Evolutionary conservation across 92 coral and sea anemone genomes (phyloP).

Genomic region (Porites divaricata): DNA sequence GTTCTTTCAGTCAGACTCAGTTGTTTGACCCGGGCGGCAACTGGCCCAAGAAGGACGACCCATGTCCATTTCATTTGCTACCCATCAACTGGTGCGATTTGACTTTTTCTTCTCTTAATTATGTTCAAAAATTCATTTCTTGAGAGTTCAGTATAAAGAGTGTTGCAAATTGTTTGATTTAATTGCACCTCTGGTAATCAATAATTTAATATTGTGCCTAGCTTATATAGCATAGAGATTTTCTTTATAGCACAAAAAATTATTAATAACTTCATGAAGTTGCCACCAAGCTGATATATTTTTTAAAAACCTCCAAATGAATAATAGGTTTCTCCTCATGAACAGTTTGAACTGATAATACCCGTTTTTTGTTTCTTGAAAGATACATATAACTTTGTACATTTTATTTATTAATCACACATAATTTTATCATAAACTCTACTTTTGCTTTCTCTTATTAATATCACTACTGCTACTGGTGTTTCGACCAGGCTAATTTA

Average conservation of each 20-base stretch:
- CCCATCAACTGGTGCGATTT: conserved; percentile 65
- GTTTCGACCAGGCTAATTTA: conserved; percentile 15
- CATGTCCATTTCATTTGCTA: conserved; percentile 72
- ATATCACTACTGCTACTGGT: conserved; percentile 25
- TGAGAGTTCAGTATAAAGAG: not conserved
- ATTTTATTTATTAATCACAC: too few relatives aligned
- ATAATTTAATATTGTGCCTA: too few relatives aligned
- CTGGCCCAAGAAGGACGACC: conserved; percentile 70
- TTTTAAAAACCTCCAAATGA: too few relatives aligned
- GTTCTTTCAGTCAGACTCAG: conserved; percentile 46
- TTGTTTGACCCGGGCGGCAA: conserved; percentile 76
- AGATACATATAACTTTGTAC: too few relatives aligned
- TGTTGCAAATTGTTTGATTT: not conserved
- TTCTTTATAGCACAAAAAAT: too few relatives aligned
- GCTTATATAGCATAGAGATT: too few relatives aligned
- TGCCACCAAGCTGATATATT: too few relatives aligned
- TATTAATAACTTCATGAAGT: too few relatives aligned
- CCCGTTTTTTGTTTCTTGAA: not conserved
- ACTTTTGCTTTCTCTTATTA: not conserved
- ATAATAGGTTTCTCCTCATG: not conserved
- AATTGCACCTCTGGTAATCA: not conserved
- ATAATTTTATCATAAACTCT: not conserved
- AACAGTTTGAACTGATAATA: not conserved
- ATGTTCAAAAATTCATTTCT: not conserved
- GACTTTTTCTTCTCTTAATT: not conserved